These are phyloP conservation scores for Eustalomyia histrio DNA, from an alignment of 2,888 invertebrate species.

Conservation along the genomic window DNA sequence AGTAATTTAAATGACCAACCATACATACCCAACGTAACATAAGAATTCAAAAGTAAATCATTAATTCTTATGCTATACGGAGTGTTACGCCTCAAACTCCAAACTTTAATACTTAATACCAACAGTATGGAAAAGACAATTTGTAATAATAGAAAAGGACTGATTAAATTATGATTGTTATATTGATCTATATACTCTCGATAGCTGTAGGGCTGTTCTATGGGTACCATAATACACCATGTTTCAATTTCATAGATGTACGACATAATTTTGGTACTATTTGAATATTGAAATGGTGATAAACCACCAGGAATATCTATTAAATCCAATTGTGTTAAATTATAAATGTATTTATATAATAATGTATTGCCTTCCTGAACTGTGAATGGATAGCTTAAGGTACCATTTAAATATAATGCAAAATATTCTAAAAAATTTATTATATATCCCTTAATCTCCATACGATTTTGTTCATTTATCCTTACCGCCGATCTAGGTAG, in stretches of 20 bases:
- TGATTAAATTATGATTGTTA: neutral
- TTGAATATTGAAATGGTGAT: neutral
- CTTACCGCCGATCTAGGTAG: slow-evolving; percentile 29
- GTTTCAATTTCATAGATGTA: slow-evolving; percentile 26
- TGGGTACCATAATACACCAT: slow-evolving; percentile 51
- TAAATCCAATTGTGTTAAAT: slow-evolving; percentile 26
- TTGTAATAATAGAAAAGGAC: neutral
- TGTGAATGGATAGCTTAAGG: slow-evolving; percentile 27
- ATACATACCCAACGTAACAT: slow-evolving; percentile 14
- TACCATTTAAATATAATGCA: slow-evolving; percentile 36
- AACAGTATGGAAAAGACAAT: neutral
- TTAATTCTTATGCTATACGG: neutral
- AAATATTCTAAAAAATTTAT: slow-evolving; percentile 34
- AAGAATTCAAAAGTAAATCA: slow-evolving; percentile 11
- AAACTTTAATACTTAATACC: slow-evolving; percentile 31
- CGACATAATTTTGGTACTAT: neutral
- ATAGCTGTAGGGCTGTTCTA: slow-evolving; percentile 34
- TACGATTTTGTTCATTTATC: neutral
- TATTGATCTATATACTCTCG: neutral
- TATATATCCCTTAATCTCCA: slow-evolving; percentile 37
- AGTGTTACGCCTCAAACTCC: slow-evolving; percentile 4
- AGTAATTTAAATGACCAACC: slow-evolving; percentile 13
- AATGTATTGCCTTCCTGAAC: slow-evolving; percentile 13
- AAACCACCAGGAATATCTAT: slow-evolving; percentile 50
- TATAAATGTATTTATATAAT: slow-evolving; percentile 4